Base-by-base conservation (phyloP, 1,140 invertebrate genomes). In the Drosophila pruinosa region DNA sequence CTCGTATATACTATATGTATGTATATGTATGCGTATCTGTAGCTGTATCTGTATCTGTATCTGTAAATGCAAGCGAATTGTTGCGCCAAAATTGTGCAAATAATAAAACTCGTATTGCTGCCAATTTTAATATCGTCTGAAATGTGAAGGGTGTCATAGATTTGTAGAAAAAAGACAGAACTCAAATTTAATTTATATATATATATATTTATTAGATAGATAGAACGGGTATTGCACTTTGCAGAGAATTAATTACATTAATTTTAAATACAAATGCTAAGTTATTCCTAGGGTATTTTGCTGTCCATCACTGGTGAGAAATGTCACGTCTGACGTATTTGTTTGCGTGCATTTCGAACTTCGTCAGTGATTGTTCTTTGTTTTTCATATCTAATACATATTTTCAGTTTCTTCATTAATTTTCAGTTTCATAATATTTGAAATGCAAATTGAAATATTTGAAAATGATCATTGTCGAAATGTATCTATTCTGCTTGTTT, bases 21-120 rank as follows among this genome's bases (percentile, higher is more conserved):
- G 10, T 47, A 24, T 12, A 8, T 47, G 12, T 24, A 10, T 12
- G 5, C 36, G 17, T 36, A 17, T 36, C 3, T 36, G 28, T 36
- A 6, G 31, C 3, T 21, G 43, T 5, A 45, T 22, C 12, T 50
- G 24, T 50, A 31, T 50, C 3, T 50, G 14, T 61, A 10, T n/a
- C 41, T 48, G 15, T 28, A 59, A 8, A 47, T 59, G 57, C 43
- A 59, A 38, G 57, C 56, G 12, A 58, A 45, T 34, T n/a, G 7
- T 31, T 45, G 56, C 26, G n/a, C 12, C 17, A 45, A 34, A 14
- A 45, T 61, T 57, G 21, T 36, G 43, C 26, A 21, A 36, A 31
- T 17, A 61, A 43, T 28, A 31, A 28, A 43, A 10, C 12, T 45
- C 8, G 21, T 22, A 22, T 3, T 45, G 43, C 21, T 21, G n/a